A percentile compares a stretch with the other conserved stretches of the same genome.
Evolutionary conservation across 2,113 vertebrate species (phyloP).

Genomic region (Puma concolor): DNA sequence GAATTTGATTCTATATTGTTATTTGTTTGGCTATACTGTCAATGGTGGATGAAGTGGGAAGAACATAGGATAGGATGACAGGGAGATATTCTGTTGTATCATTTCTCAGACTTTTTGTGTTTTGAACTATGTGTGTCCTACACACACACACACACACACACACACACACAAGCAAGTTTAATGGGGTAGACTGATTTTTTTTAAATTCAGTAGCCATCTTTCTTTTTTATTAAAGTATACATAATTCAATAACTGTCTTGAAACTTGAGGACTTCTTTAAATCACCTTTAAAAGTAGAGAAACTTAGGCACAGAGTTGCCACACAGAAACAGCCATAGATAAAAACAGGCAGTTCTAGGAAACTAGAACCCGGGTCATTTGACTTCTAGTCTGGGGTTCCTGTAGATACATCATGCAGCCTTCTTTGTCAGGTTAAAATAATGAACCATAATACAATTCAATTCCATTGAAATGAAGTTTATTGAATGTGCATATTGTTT

Average conservation of each 20-base stretch:
- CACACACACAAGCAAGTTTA: neutral
- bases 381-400: neutral
- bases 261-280: neutral
- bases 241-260: neutral
- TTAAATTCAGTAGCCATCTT: neutral
- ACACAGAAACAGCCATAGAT: neutral
- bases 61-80: neutral
- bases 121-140: neutral
- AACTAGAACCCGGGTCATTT: neutral
- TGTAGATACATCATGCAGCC: neutral
- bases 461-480: neutral
- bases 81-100: no score
- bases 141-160: neutral
- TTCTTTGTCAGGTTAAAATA: neutral
- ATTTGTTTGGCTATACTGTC: neutral
- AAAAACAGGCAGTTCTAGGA: neutral
- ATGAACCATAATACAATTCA: neutral
- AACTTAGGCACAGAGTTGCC: neutral
- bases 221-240: neutral
- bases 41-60: neutral
- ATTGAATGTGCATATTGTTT: neutral
- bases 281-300: neutral
- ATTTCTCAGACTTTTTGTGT: neutral
- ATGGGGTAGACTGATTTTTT: neutral
- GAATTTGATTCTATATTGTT: neutral